Percentiles rank a stretch among this genome's conserved stretches.
phyloP scores from a whole-genome alignment of 2,113 vertebrate species.

The Lamprotornis superbus region DNA sequence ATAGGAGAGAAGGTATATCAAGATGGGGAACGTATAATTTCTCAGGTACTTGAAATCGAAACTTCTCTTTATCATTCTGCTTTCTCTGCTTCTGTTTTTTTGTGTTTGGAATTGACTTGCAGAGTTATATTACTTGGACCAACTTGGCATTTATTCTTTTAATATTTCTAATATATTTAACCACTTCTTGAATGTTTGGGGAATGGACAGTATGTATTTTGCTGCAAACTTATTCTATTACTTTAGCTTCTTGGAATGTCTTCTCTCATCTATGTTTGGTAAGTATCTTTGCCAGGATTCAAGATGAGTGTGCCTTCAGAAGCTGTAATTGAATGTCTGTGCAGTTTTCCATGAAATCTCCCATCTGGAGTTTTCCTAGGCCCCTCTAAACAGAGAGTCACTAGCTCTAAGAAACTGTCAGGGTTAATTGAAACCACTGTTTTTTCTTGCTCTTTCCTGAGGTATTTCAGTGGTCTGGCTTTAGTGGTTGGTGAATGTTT shows the following conservation, averaged over 20 bases:
- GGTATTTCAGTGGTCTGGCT: neutral
- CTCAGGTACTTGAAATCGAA: constrained; percentile 78
- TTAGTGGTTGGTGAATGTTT: neutral
- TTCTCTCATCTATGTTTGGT: neutral
- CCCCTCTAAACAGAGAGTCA: neutral
- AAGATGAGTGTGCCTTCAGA: neutral
- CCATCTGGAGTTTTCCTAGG: neutral
- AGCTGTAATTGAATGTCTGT: neutral
- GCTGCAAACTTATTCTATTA: neutral
- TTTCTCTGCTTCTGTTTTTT: neutral
- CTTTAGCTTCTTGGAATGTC: neutral
- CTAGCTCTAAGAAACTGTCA: neutral
- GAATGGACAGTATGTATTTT: neutral
- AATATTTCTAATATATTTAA: neutral
- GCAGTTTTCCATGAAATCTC: neutral
- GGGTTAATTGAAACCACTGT: neutral
- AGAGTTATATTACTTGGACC: neutral
- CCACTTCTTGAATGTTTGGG: neutral
- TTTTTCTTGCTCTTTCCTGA: neutral
- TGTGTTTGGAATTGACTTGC: neutral
- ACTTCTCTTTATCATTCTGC: neutral
- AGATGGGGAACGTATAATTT: constrained; percentile 92
- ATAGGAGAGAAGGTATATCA: constrained; percentile 89
- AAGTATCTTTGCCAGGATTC: neutral
- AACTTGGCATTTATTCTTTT: neutral